phyloP scores from a whole-genome alignment of 2,113 vertebrate species.

The Pipa parva region DNA sequence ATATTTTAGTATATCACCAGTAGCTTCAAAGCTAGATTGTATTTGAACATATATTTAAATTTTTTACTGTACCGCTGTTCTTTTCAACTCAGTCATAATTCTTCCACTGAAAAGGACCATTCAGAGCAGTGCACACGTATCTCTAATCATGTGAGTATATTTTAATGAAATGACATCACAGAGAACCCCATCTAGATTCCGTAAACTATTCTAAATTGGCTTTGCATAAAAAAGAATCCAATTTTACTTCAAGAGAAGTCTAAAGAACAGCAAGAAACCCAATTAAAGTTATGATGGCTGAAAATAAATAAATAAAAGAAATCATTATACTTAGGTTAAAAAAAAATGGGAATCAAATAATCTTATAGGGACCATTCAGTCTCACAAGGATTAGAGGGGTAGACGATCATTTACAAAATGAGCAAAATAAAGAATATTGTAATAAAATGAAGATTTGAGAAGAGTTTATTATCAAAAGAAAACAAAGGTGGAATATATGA shows the following conservation, averaged over 20 bases:
- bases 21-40: background rate
- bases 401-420: too few species aligned
- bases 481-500: too few species aligned
- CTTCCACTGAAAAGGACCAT: conserved; percentile 4
- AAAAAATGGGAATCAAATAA: too few species aligned
- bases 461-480: too few species aligned
- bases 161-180: conserved; percentile 5
- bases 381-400: too few species aligned
- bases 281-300: conserved; percentile 29
- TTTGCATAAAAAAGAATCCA: conserved; percentile 41
- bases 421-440: too few species aligned
- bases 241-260: conserved; percentile 26
- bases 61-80: background rate
- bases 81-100: background rate
- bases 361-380: too few species aligned
- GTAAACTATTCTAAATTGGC: conserved; percentile 21
- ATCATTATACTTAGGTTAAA: too few species aligned
- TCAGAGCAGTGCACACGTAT: background rate
- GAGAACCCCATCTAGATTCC: conserved; percentile 7
- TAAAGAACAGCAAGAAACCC: conserved; percentile 34
- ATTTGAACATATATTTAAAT: background rate
- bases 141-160: background rate
- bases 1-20: background rate
- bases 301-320: conserved; percentile 11
- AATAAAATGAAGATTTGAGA: too few species aligned